phyloP scores from a whole-genome alignment of 2,888 invertebrate genomes.

The Mythimna lalbum region DNA sequence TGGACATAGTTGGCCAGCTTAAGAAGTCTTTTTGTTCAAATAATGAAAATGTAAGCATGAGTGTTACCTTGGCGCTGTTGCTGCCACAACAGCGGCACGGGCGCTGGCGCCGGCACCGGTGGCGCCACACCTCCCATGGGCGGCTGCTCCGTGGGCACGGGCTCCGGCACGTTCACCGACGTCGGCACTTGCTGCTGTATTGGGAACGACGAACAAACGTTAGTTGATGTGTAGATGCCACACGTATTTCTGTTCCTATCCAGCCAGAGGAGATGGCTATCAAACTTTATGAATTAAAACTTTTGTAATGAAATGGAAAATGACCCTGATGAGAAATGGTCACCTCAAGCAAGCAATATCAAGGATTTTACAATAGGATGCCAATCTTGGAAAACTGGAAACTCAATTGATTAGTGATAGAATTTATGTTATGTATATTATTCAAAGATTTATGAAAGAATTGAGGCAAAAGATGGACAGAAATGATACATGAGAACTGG shows the following conservation, averaged over 20 bases:
- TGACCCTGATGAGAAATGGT: not conserved
- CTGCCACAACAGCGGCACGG: conserved; percentile 85
- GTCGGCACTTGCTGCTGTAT: conserved; percentile 44
- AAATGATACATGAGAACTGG: conserved; percentile 1
- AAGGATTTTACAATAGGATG: conserved; percentile 1
- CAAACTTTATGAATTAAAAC: not conserved
- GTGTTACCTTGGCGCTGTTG: conserved; percentile 84
- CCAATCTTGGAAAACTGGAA: too few species aligned
- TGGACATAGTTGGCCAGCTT: too few species aligned
- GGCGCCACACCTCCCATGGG: conserved; percentile 65
- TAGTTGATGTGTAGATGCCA: not conserved
- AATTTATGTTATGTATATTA: not conserved
- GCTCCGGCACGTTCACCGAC: conserved; percentile 50
- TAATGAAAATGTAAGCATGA: not conserved
- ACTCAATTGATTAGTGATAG: not conserved
- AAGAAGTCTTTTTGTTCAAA: too few species aligned
- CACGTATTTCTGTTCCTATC: conserved; percentile 1
- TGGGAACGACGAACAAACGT: conserved; percentile 23
- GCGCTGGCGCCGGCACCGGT: conserved; percentile 77
- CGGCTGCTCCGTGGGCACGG: conserved; percentile 56
- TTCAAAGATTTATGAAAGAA: not conserved
- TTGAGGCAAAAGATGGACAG: not conserved
- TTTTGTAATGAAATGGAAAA: not conserved
- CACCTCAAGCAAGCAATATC: not conserved
- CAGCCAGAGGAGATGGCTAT: conserved; percentile 1